Percentiles rank a stretch among this genome's conserved stretches.
These are phyloP conservation scores for Cylloceria caligata DNA, from an alignment of 2,888 invertebrate genomes.

Conservation along the genomic window DNA sequence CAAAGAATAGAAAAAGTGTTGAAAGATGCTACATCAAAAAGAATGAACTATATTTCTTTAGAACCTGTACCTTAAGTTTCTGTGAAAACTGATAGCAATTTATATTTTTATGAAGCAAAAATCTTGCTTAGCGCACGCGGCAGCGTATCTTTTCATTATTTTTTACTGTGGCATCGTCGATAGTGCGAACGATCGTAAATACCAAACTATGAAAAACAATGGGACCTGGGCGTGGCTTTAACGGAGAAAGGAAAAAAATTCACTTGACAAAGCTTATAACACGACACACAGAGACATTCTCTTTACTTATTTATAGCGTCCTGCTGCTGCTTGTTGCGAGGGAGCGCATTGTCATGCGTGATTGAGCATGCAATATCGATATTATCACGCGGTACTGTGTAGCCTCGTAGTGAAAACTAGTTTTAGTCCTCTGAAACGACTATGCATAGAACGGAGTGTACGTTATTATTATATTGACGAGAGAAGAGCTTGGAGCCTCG, in stretches of 20 bases:
- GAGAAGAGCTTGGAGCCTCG: not conserved
- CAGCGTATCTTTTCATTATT: conserved; percentile 38
- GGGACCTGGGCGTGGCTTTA: conserved; percentile 23
- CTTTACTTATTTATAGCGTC: conserved; percentile 42
- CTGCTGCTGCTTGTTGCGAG: conserved; percentile 42
- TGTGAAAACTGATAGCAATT: conserved; percentile 4
- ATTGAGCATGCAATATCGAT: conserved; percentile 70
- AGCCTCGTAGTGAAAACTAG: conserved; percentile 49
- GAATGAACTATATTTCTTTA: too few relatives aligned
- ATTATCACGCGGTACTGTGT: conserved; percentile 48
- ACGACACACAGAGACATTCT: conserved; percentile 34
- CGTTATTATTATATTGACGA: not conserved
- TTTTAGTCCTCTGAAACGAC: conserved; percentile 31
- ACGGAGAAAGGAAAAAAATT: conserved; percentile 45
- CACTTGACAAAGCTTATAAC: conserved; percentile 55
- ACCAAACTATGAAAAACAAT: conserved; percentile 49
- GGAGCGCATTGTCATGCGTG: conserved; percentile 65
- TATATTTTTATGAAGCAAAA: conserved; percentile 39
- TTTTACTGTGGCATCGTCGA: not conserved
- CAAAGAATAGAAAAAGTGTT: conserved; percentile 1
- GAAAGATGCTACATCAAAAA: not conserved
- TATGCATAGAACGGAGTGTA: too few relatives aligned
- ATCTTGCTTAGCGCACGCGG: conserved; percentile 21
- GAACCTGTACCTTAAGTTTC: too few relatives aligned
- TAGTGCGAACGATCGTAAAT: conserved; percentile 48